A percentile compares a stretch with the other conserved stretches of the same genome.
phyloP scores from a whole-genome alignment of 1,140 invertebrate genomes.

The Brachionus asplanchnoidis region DNA sequence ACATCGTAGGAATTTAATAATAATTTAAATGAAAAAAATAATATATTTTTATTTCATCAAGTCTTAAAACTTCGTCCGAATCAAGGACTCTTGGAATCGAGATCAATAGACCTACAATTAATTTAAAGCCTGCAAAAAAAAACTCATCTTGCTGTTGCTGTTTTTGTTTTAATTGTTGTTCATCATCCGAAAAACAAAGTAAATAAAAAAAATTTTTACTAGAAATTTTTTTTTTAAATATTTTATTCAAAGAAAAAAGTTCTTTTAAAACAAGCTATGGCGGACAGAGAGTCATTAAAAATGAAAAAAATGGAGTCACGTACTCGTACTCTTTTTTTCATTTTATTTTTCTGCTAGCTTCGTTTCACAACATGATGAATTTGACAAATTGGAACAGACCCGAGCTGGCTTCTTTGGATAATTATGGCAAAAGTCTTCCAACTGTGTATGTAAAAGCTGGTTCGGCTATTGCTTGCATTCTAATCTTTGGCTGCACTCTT shows the following conservation, averaged over 20 bases:
- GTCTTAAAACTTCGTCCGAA: slow-evolving; percentile 51
- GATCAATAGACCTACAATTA: slow-evolving; percentile 6
- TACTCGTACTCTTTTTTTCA: slow-evolving; percentile 99
- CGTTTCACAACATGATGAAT: slow-evolving; percentile 99
- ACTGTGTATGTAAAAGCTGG: slow-evolving; percentile 50
- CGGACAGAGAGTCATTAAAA: slow-evolving; percentile 66
- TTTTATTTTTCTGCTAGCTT: slow-evolving; percentile 90
- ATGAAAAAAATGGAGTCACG: slow-evolving; percentile 85
- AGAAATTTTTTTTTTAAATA: no score
- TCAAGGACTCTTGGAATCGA: slow-evolving; percentile 52
- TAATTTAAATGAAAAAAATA: no score
- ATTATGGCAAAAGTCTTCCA: slow-evolving; percentile 47
- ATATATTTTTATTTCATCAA: slow-evolving; percentile 29
- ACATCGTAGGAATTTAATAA: slow-evolving; percentile 48
- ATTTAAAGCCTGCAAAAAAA: background rate
- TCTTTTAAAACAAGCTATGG: slow-evolving; percentile 18
- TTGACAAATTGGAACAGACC: slow-evolving; percentile 89
- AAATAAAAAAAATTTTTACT: background rate
- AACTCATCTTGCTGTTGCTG: background rate
- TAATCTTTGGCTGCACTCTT: slow-evolving; percentile 46
- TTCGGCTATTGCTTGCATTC: slow-evolving; percentile 47
- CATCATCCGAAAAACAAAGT: slow-evolving; percentile 2
- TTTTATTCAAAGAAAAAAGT: slow-evolving; percentile 8
- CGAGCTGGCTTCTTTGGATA: slow-evolving; percentile 45
- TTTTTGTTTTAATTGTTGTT: slow-evolving; percentile 42